Conservation (phyloP, 1,140 invertebrate species). For the Aporrectodea caliginosa region DNA sequence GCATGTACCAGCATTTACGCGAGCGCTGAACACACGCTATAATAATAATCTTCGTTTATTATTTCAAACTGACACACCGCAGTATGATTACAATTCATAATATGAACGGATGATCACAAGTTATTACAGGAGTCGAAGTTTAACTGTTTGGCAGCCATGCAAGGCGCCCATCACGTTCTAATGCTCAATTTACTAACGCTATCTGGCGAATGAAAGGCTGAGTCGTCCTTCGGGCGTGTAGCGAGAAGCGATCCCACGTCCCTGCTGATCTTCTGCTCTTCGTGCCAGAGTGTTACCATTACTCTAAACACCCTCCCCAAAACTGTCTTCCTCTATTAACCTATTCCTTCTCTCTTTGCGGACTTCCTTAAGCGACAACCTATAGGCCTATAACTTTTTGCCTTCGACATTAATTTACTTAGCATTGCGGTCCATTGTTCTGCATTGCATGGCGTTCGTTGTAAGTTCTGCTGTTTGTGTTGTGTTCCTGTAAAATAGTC, state of each 20-base stretch:
- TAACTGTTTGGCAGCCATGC: neutral
- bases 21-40: neutral
- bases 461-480: neutral
- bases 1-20: conserved; percentile 22
- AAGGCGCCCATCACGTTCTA: too few species aligned
- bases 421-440: too few species aligned
- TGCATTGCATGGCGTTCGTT: neutral
- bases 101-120: too few species aligned
- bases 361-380: neutral
- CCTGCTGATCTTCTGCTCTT: too few species aligned
- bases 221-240: too few species aligned
- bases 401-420: too few species aligned
- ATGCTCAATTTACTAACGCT: too few species aligned
- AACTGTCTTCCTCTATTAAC: too few species aligned
- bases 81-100: neutral
- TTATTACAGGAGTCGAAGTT: neutral
- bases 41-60: neutral
- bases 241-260: too few species aligned
- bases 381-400: too few species aligned
- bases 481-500: neutral
- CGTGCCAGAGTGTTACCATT: too few species aligned
- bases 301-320: neutral
- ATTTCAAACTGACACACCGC: neutral
- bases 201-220: too few species aligned
- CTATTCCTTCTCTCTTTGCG: neutral